These are phyloP conservation scores for Leptarthrus brevirostris DNA, from an alignment of 2,888 invertebrate species.

Conservation along the genomic window DNA sequence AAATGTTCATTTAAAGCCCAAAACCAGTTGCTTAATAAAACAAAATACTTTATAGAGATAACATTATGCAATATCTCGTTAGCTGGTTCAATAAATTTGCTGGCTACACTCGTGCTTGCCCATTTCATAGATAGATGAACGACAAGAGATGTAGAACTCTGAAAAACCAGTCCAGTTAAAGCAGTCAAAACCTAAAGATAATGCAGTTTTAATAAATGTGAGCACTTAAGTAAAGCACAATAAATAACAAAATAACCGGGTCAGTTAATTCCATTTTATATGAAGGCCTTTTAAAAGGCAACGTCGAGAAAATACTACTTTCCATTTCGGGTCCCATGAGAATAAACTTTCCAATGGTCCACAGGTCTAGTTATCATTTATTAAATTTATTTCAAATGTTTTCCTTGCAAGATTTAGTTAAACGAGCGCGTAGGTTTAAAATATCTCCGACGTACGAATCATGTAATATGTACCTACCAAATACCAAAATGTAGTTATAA, in stretches of 20 bases:
- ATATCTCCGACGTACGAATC: too few species aligned
- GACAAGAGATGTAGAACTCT: background rate
- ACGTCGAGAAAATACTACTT: conserved; percentile 7
- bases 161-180: conserved; percentile 1
- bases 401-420: too few species aligned
- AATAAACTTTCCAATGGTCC: too few species aligned
- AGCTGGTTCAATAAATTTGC: background rate
- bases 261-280: conserved; percentile 12
- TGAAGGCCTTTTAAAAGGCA: background rate
- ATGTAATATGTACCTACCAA: too few species aligned
- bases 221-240: background rate
- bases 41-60: background rate
- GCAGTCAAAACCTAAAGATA: too few species aligned
- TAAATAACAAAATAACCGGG: conserved; percentile 18
- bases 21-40: conserved; percentile 20
- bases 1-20: background rate
- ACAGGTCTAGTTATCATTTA: too few species aligned
- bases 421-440: too few species aligned
- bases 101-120: background rate
- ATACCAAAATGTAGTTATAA: too few species aligned
- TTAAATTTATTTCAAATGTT: too few species aligned
- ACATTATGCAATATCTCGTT: conserved; percentile 14
- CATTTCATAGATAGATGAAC: conserved; percentile 8
- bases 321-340: conserved; percentile 19
- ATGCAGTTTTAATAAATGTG: background rate